These are phyloP conservation scores for Corythaeola cristata DNA, from an alignment of 2,113 vertebrate genomes.

Conservation along the genomic window DNA sequence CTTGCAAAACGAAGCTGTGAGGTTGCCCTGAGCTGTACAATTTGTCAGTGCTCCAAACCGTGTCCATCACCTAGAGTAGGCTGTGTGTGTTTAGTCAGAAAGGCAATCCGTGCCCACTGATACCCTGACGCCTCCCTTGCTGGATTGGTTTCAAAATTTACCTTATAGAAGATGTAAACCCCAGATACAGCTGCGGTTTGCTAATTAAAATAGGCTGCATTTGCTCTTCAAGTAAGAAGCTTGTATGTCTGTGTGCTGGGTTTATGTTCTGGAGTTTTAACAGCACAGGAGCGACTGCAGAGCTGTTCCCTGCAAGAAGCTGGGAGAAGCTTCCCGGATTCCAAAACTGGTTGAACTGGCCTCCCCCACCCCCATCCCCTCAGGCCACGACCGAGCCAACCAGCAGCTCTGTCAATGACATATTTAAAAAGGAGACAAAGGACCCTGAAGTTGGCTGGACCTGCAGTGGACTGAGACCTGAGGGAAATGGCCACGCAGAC, in stretches of 20 bases:
- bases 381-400: too few relatives aligned
- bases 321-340: too few relatives aligned
- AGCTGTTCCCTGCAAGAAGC: too few relatives aligned
- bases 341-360: too few relatives aligned
- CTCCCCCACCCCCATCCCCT: too few relatives aligned
- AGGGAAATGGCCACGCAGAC: too few relatives aligned
- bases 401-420: too few relatives aligned
- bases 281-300: too few relatives aligned
- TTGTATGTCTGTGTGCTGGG: neutral
- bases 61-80: neutral
- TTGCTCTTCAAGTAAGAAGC: neutral
- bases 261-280: too few relatives aligned
- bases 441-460: too few relatives aligned
- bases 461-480: too few relatives aligned
- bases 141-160: neutral
- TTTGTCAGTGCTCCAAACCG: fast-evolving
- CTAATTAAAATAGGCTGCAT: neutral
- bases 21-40: fast-evolving
- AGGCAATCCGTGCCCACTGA: neutral
- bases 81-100: neutral
- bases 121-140: fast-evolving
- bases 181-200: neutral
- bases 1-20: neutral
- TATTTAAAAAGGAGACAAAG: too few relatives aligned
- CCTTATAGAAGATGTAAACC: neutral